A percentile compares a stretch with the other conserved stretches of the same genome.
Conservation (phyloP, 2,888 invertebrate genomes). For the Phrixothrix hirtus region DNA sequence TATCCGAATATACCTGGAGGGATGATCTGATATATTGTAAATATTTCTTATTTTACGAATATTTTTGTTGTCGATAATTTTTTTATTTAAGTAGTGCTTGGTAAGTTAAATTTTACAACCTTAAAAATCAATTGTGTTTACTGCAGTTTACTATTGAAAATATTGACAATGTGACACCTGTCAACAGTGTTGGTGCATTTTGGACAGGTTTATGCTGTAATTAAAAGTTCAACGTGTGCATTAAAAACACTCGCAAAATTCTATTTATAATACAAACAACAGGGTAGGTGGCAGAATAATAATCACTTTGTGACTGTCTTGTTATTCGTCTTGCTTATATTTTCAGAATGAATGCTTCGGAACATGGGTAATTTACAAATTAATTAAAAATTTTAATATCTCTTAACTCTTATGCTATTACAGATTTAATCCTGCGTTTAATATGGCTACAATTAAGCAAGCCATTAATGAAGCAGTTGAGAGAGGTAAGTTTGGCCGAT, state of each 20-base stretch:
- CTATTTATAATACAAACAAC: no score
- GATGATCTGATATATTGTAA: slow-evolving; percentile 45
- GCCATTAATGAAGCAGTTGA: slow-evolving; percentile 94
- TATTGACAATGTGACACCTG: slow-evolving; percentile 39
- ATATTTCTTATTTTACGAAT: slow-evolving; percentile 35
- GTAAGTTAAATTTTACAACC: slow-evolving; percentile 22
- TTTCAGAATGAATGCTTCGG: slow-evolving; percentile 73
- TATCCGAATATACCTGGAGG: slow-evolving; percentile 43
- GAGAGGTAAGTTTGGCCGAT: no score
- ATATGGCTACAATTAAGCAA: slow-evolving; percentile 92
- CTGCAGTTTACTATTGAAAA: slow-evolving; percentile 4
- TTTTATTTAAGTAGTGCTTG: slow-evolving; percentile 28
- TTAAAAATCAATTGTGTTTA: slow-evolving; percentile 6
- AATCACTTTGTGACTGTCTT: slow-evolving; percentile 38
- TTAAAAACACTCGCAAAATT: no score
- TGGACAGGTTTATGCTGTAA: no score
- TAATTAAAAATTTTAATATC: slow-evolving; percentile 2
- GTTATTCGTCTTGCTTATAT: slow-evolving; percentile 27
- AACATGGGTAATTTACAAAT: slow-evolving; percentile 70
- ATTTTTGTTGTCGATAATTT: slow-evolving; percentile 37
- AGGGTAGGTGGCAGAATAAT: no score
- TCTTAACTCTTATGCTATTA: neutral
- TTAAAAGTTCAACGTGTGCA: no score
- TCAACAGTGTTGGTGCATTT: slow-evolving; percentile 43
- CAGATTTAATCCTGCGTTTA: slow-evolving; percentile 90